A percentile compares a stretch with the other conserved stretches of the same genome.
These are phyloP conservation scores for Chlorospingus semifuscus DNA, from an alignment of 2,797 vertebrate species.

Conservation along the genomic window DNA sequence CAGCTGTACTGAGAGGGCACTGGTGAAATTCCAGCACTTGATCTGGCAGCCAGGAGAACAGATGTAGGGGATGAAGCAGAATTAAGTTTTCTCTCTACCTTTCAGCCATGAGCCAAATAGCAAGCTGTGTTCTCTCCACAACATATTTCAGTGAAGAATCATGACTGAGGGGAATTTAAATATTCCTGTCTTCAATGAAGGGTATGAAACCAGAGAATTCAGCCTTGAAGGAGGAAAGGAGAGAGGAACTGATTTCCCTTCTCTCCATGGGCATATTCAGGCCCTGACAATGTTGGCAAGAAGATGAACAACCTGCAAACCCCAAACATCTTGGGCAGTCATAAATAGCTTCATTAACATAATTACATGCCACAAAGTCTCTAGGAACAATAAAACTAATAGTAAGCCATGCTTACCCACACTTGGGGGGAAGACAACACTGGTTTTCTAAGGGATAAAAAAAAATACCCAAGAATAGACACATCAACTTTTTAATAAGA, in stretches of 20 bases:
- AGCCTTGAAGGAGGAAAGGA: not conserved
- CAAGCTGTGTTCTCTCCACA: not conserved
- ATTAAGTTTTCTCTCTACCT: not conserved
- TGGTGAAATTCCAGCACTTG: not conserved
- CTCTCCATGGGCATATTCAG: not conserved
- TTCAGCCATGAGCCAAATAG: not conserved
- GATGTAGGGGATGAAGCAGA: not conserved
- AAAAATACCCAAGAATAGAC: not conserved
- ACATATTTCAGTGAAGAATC: not conserved
- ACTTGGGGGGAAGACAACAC: not conserved
- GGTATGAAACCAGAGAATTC: not conserved
- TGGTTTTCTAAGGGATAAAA: not conserved
- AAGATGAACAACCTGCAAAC: not conserved
- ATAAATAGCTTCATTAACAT: not conserved
- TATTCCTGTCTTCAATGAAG: not conserved
- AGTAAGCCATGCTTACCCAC: not conserved
- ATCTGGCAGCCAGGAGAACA: not conserved
- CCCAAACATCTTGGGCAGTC: not conserved
- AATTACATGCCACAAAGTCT: conserved; percentile 20
- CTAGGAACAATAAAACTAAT: not conserved
- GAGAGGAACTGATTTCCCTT: not conserved
- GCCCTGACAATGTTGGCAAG: not conserved
- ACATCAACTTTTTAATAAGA: not conserved
- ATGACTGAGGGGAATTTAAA: not conserved
- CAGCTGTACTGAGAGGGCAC: not conserved